Percentiles rank a stretch among this genome's conserved stretches.
phyloP scores from a whole-genome alignment of 2,797 vertebrate genomes.

The Pangasius larnaudii region DNA sequence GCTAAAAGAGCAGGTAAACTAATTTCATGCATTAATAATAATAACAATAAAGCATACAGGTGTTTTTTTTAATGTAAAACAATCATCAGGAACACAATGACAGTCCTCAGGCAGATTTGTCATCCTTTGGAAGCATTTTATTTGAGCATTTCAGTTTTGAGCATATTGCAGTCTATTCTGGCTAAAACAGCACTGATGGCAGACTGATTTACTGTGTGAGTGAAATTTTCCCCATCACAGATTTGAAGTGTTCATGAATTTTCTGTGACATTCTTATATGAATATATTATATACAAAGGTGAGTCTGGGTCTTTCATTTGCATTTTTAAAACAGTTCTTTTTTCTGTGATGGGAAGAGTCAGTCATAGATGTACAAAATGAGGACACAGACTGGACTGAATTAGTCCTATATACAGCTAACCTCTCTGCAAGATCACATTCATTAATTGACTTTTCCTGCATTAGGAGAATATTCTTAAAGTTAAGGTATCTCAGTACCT shows the following conservation, averaged over 20 bases:
- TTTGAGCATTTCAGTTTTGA: conserved; percentile 37
- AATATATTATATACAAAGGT: conserved; percentile 40
- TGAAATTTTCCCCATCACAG: neutral
- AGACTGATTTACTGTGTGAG: conserved; percentile 47
- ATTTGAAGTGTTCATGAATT: neutral
- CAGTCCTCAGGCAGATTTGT: neutral
- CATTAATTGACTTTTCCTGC: conserved; percentile 31
- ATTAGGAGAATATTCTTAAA: conserved; percentile 16
- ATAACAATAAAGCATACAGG: neutral
- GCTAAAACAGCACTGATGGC: conserved; percentile 37
- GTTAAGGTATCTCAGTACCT: neutral
- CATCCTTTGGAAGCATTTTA: conserved; percentile 49
- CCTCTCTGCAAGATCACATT: conserved; percentile 53
- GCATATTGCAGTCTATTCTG: conserved; percentile 14
- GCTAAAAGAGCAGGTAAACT: neutral
- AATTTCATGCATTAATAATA: neutral
- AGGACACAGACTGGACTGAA: neutral
- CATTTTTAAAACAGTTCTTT: conserved; percentile 5
- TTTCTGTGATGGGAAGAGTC: neutral
- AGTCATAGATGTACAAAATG: neutral
- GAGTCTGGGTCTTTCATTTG: neutral
- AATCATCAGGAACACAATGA: neutral
- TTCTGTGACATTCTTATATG: neutral
- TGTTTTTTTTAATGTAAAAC: too few relatives aligned
- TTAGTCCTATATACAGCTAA: conserved; percentile 26